Evolutionary conservation across 1,140 invertebrate species (phyloP), one percentile per base, ranked within the genome.

Genomic region (Cydia fagiglandana): DNA sequence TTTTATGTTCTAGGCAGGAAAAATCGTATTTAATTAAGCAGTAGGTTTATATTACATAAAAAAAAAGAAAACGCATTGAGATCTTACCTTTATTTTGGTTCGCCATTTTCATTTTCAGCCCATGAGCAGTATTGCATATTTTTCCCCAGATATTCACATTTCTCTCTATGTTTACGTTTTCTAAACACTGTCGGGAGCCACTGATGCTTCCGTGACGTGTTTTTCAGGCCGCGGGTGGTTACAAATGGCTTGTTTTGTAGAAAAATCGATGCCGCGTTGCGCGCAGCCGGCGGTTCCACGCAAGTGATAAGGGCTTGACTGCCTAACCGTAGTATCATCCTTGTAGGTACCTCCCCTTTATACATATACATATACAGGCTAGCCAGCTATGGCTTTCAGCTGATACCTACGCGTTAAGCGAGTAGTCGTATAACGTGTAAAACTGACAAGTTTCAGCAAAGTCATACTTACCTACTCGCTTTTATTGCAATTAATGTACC

Each of bases 191-290:
- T 76, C 30, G 64, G 74, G 30, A 64, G 79, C 30, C 78, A 76
- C 75, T 76, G 76, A 75, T 81, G 73, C 34, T 81, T 77, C 53
- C 78, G 74, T 75, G 87, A 89, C 87, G 90, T 90, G 89, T 91
- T 90, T 87, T 86, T 88, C 86, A 88, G 88, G 81, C 84, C 84
- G 87, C 84, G 85, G 87, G 83, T 84, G 84, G 84, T 86, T 87
- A 79, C 82, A 85, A 90, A 91, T 91, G 87, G 86, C 79, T 89
- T 90, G 87, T 88, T 88, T 86, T 76, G 84, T 84, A 88, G 87
- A 89, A 92, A 92, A 92, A 92, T 92, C 90, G 90, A 91, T 92
- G 84, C 78, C 78, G 82, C 88, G 89, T 85, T 88, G 89, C 89
- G 90, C 90, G 90, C 90, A 92, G 76, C 85, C 78, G 75, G 77